Conservation (phyloP, 2,888 invertebrate species). For the Ommatoiulus sabulosus region DNA sequence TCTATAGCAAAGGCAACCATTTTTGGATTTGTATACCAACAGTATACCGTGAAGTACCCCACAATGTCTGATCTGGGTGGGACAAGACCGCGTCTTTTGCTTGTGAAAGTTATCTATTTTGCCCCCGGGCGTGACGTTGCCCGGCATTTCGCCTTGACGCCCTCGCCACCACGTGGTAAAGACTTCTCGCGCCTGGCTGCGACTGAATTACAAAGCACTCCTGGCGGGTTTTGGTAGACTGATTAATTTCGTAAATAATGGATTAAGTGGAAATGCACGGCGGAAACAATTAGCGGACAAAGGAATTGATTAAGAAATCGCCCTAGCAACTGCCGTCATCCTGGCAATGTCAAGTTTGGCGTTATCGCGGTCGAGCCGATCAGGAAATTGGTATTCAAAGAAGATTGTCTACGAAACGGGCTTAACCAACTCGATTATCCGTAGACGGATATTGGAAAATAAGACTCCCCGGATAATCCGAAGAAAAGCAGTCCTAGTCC, state of each 20-base stretch:
- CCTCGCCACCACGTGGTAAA: neutral
- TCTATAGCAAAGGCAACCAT: too few species aligned
- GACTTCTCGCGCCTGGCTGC: neutral
- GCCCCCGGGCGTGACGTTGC: neutral
- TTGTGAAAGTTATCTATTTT: too few species aligned
- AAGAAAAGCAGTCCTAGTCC: too few species aligned
- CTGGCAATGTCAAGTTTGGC: neutral
- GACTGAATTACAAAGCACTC: neutral
- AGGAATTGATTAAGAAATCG: neutral
- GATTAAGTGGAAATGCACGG: conserved; percentile 8
- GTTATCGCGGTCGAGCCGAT: neutral
- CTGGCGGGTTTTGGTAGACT: neutral
- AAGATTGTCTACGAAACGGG: neutral
- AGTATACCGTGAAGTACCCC: too few species aligned
- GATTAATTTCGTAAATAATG: conserved; percentile 28
- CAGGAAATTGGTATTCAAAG: neutral
- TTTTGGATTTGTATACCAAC: too few species aligned
- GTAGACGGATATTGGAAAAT: too few species aligned
- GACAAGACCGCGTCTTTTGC: too few species aligned
- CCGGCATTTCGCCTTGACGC: neutral
- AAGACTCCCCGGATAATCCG: too few species aligned
- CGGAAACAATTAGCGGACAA: neutral
- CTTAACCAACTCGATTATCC: neutral
- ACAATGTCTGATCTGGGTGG: too few species aligned
- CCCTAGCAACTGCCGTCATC: neutral